phyloP scores from a whole-genome alignment of 2,797 vertebrate species.

The Taeniopygia guttata region DNA sequence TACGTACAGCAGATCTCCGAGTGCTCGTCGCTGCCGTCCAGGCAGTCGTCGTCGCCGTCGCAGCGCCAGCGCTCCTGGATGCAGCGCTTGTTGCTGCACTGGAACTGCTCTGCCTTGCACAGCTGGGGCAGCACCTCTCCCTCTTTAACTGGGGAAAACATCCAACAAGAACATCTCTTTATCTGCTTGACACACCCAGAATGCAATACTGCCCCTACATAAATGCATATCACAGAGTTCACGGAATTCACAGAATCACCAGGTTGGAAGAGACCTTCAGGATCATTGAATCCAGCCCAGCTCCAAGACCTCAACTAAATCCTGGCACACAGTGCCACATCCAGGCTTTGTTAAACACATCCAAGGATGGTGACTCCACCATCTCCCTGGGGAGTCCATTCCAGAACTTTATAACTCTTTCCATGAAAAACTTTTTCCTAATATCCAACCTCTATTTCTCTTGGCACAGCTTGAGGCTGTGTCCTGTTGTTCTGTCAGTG shows the following conservation, averaged over 20 bases:
- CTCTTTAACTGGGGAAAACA: slow-evolving; percentile 69
- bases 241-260: not conserved
- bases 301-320: not conserved
- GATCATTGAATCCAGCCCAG: not conserved
- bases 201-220: not conserved
- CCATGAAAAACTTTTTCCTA: not conserved
- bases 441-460: not conserved
- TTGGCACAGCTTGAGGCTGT: not conserved
- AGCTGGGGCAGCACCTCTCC: slow-evolving; percentile 79
- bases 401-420: not conserved
- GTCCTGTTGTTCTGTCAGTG: not conserved
- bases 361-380: not conserved
- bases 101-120: slow-evolving; percentile 90
- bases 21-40: slow-evolving; percentile 93
- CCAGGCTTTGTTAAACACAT: not conserved
- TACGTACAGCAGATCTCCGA: slow-evolving; percentile 87
- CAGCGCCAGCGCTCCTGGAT: slow-evolving; percentile 94
- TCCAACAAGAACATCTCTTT: not conserved
- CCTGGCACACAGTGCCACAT: not conserved
- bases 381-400: accelerated
- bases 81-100: slow-evolving; percentile 91
- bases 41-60: slow-evolving; percentile 95
- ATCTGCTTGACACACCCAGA: not conserved
- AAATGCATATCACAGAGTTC: not conserved
- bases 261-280: not conserved